Evolutionary conservation across 1,140 invertebrate genomes (phyloP).

Genomic region (Penaeus japonicus): DNA sequence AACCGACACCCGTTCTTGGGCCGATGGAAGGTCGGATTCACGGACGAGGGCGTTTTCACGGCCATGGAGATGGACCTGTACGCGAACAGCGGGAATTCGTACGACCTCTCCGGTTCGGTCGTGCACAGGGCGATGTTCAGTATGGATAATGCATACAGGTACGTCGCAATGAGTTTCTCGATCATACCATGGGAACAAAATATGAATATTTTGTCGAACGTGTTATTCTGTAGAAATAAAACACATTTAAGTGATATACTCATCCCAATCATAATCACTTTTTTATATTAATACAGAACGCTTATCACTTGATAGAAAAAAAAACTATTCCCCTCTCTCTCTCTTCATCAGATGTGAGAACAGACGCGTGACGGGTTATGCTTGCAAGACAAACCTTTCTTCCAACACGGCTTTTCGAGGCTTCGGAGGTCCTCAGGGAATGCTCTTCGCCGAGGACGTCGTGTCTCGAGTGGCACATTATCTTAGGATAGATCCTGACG

Average conservation of each 20-base stretch:
- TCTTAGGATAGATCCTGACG: slow-evolving; percentile 62
- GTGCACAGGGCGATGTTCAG: slow-evolving; percentile 76
- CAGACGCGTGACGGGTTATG: slow-evolving; percentile 68
- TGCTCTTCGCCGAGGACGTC: slow-evolving; percentile 83
- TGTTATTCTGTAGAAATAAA: no score
- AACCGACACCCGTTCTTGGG: slow-evolving; percentile 87
- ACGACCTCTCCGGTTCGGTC: slow-evolving; percentile 81
- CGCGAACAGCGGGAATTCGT: slow-evolving; percentile 82
- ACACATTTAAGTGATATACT: no score
- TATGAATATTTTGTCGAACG: no score
- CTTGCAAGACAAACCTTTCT: slow-evolving; percentile 84
- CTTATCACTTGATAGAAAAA: background rate
- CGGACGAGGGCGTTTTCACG: slow-evolving; percentile 76
- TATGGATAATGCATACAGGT: slow-evolving; percentile 26
- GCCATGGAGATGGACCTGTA: slow-evolving; percentile 80
- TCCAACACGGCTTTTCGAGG: slow-evolving; percentile 91
- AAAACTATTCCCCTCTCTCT: no score
- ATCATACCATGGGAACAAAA: background rate
- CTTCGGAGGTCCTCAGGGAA: slow-evolving; percentile 91
- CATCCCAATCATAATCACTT: background rate
- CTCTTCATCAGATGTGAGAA: slow-evolving; percentile 3
- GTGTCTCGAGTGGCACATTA: slow-evolving; percentile 78
- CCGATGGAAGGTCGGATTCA: slow-evolving; percentile 87
- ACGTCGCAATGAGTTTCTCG: background rate
- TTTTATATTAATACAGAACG: no score